Base-by-base conservation (phyloP, 2,113 vertebrate genomes). In the Microtus richardsoni region DNA sequence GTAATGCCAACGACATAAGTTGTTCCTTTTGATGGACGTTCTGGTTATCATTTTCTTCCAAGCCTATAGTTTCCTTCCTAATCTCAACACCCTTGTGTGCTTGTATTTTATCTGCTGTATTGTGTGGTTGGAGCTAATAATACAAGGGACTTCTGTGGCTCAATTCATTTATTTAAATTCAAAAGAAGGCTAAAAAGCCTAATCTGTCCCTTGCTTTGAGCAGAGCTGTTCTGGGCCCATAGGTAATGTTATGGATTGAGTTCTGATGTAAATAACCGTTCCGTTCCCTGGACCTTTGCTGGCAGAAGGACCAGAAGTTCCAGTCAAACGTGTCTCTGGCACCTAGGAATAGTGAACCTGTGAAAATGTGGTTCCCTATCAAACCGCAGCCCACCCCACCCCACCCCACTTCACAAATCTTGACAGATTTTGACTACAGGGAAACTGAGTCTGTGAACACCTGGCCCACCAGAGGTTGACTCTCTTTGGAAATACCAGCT, bases 91-190 rank as follows among this genome's bases (percentile, higher is more conserved):
- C 58, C 39, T 85, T 85, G n/a, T 21, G 49, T n/a, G 14, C 21
- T 52, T 90, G 60, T 82, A 62, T 90, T 96, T 95, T 75, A 91
- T 89, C 93, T 94, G 94, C 70, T 85, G 3, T 77, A 49, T 88
- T 91, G n/a, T 91, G 39, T 89, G 85, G 52, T 91, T 94, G 80
- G 49, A 94, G 84, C 80, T 62, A 92, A 87, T 95, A 87, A 91
- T 92, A 62, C 64, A 91, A 82, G 68, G 44, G 73, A 7, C 49
- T 95, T 95, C 89, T 77, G 52, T 68, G 80, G 80, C 82, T 94
- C 91, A 88, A 52, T 96, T 91, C 52, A 73, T 94, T 96, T 87
- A 85, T 95, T 96, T 96, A 96, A 95, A 95, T 97, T 91, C 87
- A 88, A 64, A 96, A 96, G 75, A 87, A 92, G 49, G 30, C 89